Conservation (phyloP, 2,888 invertebrate genomes). For the Eupelmus urozonus region DNA sequence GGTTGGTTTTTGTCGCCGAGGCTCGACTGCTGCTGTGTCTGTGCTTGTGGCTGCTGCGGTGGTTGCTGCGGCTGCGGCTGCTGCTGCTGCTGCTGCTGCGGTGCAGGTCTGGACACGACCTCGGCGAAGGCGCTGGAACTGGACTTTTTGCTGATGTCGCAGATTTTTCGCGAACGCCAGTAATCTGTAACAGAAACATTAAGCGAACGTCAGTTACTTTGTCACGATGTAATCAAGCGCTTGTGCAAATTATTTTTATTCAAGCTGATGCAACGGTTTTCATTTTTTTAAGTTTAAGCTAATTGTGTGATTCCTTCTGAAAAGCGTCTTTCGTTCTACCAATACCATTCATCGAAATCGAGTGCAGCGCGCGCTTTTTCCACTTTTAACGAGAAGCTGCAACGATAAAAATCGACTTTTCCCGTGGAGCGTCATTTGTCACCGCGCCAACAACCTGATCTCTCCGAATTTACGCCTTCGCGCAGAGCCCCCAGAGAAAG, state of each 20-base stretch:
- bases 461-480: neutral
- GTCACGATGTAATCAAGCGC: too few relatives aligned
- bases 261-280: too few relatives aligned
- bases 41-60: neutral
- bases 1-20: slow-evolving; percentile 3
- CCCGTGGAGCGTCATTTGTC: too few relatives aligned
- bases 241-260: too few relatives aligned
- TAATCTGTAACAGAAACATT: slow-evolving; percentile 69
- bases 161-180: slow-evolving; percentile 72
- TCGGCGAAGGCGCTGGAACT: slow-evolving; percentile 27
- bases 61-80: neutral
- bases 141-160: slow-evolving; percentile 68
- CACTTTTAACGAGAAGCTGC: too few relatives aligned
- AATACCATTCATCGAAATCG: too few relatives aligned
- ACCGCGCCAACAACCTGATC: too few relatives aligned
- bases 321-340: too few relatives aligned
- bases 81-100: slow-evolving; percentile 37
- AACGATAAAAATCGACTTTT: too few relatives aligned
- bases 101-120: neutral
- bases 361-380: too few relatives aligned
- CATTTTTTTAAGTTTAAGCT: too few relatives aligned
- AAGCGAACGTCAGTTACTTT: slow-evolving; percentile 18
- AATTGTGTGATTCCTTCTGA: too few relatives aligned
- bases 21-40: slow-evolving; percentile 10
- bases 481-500: neutral